A percentile compares a stretch with the other conserved stretches of the same genome.
These are phyloP conservation scores for Cassiopea andromeda DNA, from an alignment of 30 jellyfish, hydroid and myxozoan species.

Conservation along the genomic window DNA sequence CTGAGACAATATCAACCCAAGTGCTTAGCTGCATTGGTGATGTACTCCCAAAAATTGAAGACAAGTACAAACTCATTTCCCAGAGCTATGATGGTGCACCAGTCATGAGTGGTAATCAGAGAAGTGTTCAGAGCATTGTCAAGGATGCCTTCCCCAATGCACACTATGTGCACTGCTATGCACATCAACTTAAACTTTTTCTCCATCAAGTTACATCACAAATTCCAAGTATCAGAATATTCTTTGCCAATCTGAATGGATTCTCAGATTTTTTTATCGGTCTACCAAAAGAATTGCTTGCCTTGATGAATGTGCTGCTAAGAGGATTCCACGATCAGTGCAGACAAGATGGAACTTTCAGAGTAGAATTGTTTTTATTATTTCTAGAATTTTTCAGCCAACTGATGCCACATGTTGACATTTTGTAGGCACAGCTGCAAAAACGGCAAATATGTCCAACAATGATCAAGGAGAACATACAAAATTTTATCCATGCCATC, in stretches of 20 bases:
- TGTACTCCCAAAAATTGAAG: constrained; percentile 43
- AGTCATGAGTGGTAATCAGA: constrained; percentile 30
- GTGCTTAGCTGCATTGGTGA: constrained; percentile 29
- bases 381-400: constrained; percentile 31
- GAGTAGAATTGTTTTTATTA: too few relatives aligned
- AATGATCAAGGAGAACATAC: constrained; percentile 26
- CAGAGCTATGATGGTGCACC: constrained; percentile 63
- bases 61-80: constrained; percentile 24
- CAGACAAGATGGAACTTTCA: too few relatives aligned
- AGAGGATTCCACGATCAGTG: constrained; percentile 36
- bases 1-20: constrained; percentile 18
- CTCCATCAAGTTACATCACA: constrained; percentile 33
- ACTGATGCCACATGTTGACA: constrained; percentile 34
- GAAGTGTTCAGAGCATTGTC: constrained; percentile 43
- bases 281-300: constrained; percentile 38
- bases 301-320: constrained; percentile 41
- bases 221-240: constrained; percentile 7
- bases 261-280: constrained; percentile 42
- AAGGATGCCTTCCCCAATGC: constrained; percentile 32
- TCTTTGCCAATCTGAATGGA: constrained; percentile 41
- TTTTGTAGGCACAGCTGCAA: constrained; percentile 48
- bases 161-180: constrained; percentile 63
- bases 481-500: constrained; percentile 17
- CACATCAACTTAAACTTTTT: constrained; percentile 61
- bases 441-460: constrained; percentile 51